Evolutionary conservation across 2,113 vertebrate species (phyloP).

Genomic region (Rhinoderma darwinii): DNA sequence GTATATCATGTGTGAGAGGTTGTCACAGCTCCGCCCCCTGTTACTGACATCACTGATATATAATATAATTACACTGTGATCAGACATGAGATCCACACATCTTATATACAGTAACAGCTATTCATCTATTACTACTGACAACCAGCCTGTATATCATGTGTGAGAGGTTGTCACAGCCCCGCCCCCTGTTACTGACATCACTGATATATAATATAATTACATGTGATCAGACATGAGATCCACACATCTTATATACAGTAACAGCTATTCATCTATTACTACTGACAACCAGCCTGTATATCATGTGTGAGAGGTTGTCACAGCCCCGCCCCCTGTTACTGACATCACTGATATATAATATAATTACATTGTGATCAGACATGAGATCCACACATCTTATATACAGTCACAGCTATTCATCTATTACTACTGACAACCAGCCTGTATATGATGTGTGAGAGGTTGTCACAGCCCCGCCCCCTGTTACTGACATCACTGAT

Average conservation of each 20-base stretch:
- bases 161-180: neutral
- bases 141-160: neutral
- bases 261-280: too few relatives aligned
- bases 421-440: too few relatives aligned
- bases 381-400: neutral
- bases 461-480: neutral
- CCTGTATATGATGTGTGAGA: neutral
- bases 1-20: neutral
- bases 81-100: neutral
- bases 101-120: too few relatives aligned
- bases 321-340: neutral
- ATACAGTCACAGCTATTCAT: too few relatives aligned
- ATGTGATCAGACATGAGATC: neutral
- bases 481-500: neutral
- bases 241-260: neutral
- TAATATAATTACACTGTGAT: neutral
- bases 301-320: neutral
- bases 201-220: neutral
- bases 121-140: too few relatives aligned
- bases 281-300: neutral
- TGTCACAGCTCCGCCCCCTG: neutral
- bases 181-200: neutral
- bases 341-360: neutral
- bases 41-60: neutral
- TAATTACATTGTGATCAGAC: neutral